Evolutionary conservation across 1,140 invertebrate species (phyloP), one percentile per base, ranked within the genome.

Genomic region (Lutraria rhynchaena): DNA sequence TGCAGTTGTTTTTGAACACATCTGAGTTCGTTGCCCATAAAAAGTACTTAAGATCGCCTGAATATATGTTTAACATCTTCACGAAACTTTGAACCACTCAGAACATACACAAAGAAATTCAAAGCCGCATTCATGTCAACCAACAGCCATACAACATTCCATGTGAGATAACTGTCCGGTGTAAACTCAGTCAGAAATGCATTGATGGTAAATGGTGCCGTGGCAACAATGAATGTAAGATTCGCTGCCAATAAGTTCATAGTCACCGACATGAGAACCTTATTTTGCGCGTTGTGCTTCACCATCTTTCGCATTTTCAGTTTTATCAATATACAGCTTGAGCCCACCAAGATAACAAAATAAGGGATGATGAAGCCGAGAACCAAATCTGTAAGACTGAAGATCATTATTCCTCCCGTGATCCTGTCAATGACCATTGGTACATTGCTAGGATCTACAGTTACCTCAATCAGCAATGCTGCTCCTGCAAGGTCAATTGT

Each of bases 51-150:
- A n/a, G n/a, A n/a, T n/a, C 3, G 11, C 22, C 37, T 24, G 11
- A 46, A 27, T 2, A 67, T 9, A 11, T 49, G 17, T 29, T 67
- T 67, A 13, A 67, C 63, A 24, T 67, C 37, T 3, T 17, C 3
- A 17, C 63, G 44, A 24, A 67, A 67, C 22, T 41, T 15, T 3
- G 63, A 67, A 4, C 63, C 63, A 44, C 44, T 44, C 1, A 67
- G 44, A 15, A 67, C 44, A 29, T 67, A 67, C 15, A 67, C 37
- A 22, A 46, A 67, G 63, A 67, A 67, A 49, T 67, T 67, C n/a
- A 67, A 19, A 17, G 63, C 63, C 4, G 63, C 63, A 37, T 67
- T 67, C 37, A 44, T 67, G 37, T 67, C 44, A 4, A 67, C 2
- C 22, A 67, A 49, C 63, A 67, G 29, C 9, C 44, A 49, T 9